These are phyloP conservation scores for Ennomos erosarius DNA, from an alignment of 2,888 invertebrate species.

Conservation along the genomic window DNA sequence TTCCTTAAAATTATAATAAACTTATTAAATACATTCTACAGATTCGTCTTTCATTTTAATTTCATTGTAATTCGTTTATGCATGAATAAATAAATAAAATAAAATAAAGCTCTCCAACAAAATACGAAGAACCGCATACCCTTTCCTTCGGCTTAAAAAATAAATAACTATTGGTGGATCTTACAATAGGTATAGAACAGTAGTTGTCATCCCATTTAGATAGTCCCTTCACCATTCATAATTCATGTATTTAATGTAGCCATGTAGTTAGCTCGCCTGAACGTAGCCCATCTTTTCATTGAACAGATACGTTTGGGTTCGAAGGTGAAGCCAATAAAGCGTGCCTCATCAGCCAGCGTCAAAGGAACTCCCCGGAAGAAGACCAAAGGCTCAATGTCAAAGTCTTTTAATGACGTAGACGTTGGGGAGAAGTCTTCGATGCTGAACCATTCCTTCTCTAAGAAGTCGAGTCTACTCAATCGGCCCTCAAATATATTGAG, in stretches of 20 bases:
- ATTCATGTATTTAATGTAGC: background rate
- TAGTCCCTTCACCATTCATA: too few species aligned
- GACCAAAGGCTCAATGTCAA: conserved; percentile 68
- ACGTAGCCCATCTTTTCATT: conserved; percentile 45
- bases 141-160: too few species aligned
- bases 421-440: conserved; percentile 84
- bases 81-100: too few species aligned
- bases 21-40: too few species aligned
- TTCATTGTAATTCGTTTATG: too few species aligned
- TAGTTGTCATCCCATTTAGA: too few species aligned
- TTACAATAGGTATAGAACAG: too few species aligned
- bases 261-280: conserved; percentile 4
- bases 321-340: conserved; percentile 79
- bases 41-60: too few species aligned
- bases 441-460: conserved; percentile 83
- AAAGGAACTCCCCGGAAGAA: conserved; percentile 78
- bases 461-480: conserved; percentile 86
- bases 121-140: too few species aligned
- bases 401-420: conserved; percentile 74
- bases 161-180: too few species aligned
- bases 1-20: too few species aligned
- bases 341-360: conserved; percentile 69
- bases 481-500: conserved; percentile 88
- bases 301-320: conserved; percentile 81
- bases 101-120: too few species aligned